phyloP scores from a whole-genome alignment of 2,888 invertebrate genomes.

The Camponotus fellah region DNA sequence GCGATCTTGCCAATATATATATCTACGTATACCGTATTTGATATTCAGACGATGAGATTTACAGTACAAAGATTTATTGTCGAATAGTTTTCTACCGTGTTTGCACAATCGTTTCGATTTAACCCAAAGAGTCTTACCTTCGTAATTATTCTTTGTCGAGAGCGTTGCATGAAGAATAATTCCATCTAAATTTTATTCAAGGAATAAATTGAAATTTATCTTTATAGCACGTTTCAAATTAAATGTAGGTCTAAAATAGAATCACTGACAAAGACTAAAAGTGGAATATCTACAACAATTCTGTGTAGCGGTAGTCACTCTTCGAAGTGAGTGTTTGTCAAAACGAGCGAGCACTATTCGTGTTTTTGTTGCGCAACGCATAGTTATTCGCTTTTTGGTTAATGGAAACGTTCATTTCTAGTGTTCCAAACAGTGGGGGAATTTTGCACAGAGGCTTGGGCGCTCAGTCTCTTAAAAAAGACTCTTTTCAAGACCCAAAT shows the following conservation, averaged over 20 bases:
- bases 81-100: conserved; percentile 29
- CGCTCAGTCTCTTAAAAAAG: not conserved
- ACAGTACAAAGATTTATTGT: conserved; percentile 66
- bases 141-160: conserved; percentile 16
- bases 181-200: not conserved
- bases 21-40: conserved; percentile 60
- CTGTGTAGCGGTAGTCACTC: too few relatives aligned
- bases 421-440: not conserved
- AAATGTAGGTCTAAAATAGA: not conserved
- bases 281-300: not conserved
- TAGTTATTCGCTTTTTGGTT: too few relatives aligned
- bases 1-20: conserved; percentile 63
- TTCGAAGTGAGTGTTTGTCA: too few relatives aligned
- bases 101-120: conserved; percentile 57
- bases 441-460: not conserved
- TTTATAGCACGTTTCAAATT: not conserved
- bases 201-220: not conserved
- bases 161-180: not conserved
- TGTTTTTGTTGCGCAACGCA: too few relatives aligned
- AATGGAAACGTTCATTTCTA: too few relatives aligned
- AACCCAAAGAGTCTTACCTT: conserved; percentile 54
- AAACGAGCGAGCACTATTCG: too few relatives aligned
- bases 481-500: not conserved
- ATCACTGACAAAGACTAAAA: not conserved
- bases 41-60: conserved; percentile 76